Base-by-base conservation (phyloP, 1,140 invertebrate genomes). In the Drosophila truncata region DNA sequence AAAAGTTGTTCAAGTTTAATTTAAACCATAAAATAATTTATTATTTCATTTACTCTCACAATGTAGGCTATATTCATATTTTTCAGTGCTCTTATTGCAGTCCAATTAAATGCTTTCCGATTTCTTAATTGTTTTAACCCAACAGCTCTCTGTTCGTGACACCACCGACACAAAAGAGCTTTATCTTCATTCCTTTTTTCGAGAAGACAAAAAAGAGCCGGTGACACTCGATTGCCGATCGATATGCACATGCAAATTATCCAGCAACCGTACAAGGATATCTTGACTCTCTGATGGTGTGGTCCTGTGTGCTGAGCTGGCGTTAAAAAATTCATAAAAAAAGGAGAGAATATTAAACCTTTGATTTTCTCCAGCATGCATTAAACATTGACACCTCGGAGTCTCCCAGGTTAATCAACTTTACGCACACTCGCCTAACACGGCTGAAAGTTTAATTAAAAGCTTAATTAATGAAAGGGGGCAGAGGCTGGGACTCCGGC, bases 391-490 rank as follows among this genome's bases (percentile, higher is more conserved):
- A 79, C 74, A 85, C 73, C 78, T 33, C 27, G 7, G n/a, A 49
- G 65, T 58, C 57, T 46, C 55, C 69, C 49, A 70, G 78, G 81
- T 90, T 88, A 88, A 88, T 90, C 85, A 88, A 90, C 86, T 88
- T 90, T 76, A 85, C 84, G 80, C 83, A 86, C 84, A 86, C 84
- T 90, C 77, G 59, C 81, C 66, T 90, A 71, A 84, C 74, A 88
- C 72, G 64, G 66, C 66, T 78, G 70, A 82, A 88, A 88, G 85
- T 88, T 90, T 90, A 90, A 88, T 88, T 88, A 88, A 90, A 90
- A 88, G 81, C 78, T 63, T 84, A 88, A 88, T 88, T 88, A 88
- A 88, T 84, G 84, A 42, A 37, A 25, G 23, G 49, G 46, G 27
- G n/a, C 9, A 6, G 49, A 3, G 46, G 11, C 20, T 29, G 47